phyloP scores from a whole-genome alignment of 2,797 vertebrate genomes.

The Borostomias antarcticus region DNA sequence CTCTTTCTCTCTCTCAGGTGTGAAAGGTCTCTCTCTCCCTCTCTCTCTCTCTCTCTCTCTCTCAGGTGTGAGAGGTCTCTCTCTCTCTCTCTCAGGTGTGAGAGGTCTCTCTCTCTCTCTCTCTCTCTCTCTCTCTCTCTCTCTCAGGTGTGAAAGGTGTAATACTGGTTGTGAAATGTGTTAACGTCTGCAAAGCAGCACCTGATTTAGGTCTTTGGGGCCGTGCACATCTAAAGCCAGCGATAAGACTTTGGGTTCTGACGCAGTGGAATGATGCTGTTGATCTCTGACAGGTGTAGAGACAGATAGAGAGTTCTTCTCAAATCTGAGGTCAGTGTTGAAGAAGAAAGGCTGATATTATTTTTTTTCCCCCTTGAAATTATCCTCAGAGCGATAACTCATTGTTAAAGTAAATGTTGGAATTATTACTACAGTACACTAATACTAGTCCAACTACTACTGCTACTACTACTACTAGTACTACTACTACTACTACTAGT shows the following conservation, averaged over 20 bases:
- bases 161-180: slow-evolving; percentile 3
- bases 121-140: not conserved
- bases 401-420: too few species aligned
- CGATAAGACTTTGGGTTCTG: too few species aligned
- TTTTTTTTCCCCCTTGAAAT: too few species aligned
- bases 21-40: too few species aligned
- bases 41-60: too few species aligned
- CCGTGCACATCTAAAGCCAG: not conserved
- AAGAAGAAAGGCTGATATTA: not conserved
- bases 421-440: too few species aligned
- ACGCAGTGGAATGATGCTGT: not conserved
- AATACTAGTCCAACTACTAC: too few species aligned
- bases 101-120: not conserved
- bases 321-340: not conserved
- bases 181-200: not conserved
- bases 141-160: not conserved
- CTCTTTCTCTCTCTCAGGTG: too few species aligned
- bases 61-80: too few species aligned
- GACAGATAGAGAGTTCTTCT: not conserved
- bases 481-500: too few species aligned
- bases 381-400: too few species aligned
- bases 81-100: not conserved
- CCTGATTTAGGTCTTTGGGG: slow-evolving; percentile 7
- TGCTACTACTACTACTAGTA: too few species aligned
- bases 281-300: not conserved